Evolutionary conservation across 2,797 vertebrate species (phyloP).

Genomic region (Neostethus bicornis): DNA sequence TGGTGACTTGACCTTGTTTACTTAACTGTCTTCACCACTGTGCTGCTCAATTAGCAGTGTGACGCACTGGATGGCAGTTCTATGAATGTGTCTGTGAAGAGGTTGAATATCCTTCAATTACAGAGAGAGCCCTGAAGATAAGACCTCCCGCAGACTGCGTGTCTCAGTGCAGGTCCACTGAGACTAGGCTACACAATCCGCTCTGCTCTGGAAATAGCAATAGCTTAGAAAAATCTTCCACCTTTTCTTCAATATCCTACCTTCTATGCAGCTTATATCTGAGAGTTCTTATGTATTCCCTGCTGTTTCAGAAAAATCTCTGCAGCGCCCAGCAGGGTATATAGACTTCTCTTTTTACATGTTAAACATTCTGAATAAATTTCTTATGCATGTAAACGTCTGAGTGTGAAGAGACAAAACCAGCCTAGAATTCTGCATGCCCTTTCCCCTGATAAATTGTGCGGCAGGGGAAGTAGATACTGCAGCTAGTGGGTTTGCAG

Average conservation of each 20-base stretch:
- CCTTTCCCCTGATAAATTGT: conserved; percentile 16
- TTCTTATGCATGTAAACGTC: conserved; percentile 8
- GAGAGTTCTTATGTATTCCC: not conserved
- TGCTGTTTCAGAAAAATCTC: conserved; percentile 18
- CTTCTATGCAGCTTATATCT: conserved; percentile 8
- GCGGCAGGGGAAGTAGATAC: conserved; percentile 35
- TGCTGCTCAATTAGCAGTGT: conserved; percentile 59
- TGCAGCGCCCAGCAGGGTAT: not conserved
- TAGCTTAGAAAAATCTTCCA: conserved; percentile 30
- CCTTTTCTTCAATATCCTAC: conserved; percentile 6
- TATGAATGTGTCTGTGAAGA: conserved; percentile 52
- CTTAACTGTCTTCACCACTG: conserved; percentile 52
- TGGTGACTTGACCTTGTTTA: conserved; percentile 61
- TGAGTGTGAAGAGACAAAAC: conserved; percentile 4
- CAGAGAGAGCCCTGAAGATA: conserved; percentile 56
- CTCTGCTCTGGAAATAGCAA: conserved; percentile 41
- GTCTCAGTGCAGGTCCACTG: conserved; percentile 62
- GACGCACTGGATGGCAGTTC: conserved; percentile 56
- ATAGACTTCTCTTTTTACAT: not conserved
- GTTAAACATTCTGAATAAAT: conserved; percentile 1
- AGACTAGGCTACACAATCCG: conserved; percentile 51
- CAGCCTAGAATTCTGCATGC: conserved; percentile 12
- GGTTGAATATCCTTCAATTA: conserved; percentile 73
- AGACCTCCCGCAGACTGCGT: conserved; percentile 58
- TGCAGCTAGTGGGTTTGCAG: conserved; percentile 27